These are phyloP conservation scores for Drosophila burlai DNA, from an alignment of 1,140 invertebrate genomes.

Conservation along the genomic window DNA sequence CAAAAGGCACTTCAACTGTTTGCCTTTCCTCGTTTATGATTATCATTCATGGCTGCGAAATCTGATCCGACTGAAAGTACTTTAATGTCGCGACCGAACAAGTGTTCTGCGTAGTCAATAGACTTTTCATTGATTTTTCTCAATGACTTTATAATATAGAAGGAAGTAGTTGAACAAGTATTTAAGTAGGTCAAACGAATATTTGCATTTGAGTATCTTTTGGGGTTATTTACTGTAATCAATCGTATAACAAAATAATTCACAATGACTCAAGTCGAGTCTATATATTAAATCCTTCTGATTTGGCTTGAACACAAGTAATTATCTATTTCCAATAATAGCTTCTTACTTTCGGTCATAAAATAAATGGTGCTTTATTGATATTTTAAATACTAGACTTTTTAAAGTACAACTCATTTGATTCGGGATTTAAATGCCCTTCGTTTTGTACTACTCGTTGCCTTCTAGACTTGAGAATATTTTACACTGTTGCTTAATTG, in stretches of 20 bases:
- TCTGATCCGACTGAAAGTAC: slow-evolving; percentile 32
- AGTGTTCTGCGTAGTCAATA: slow-evolving; percentile 14
- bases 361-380: neutral
- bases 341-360: neutral
- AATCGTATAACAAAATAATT: neutral
- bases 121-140: slow-evolving; percentile 5
- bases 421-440: neutral
- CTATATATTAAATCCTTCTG: too few relatives aligned
- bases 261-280: too few relatives aligned
- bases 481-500: too few relatives aligned
- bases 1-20: slow-evolving; percentile 83
- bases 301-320: too few relatives aligned
- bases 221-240: neutral
- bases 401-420: neutral
- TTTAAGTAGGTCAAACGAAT: neutral
- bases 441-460: neutral
- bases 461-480: neutral
- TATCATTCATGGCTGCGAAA: slow-evolving; percentile 68
- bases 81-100: slow-evolving; percentile 8
- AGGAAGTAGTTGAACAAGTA: neutral
- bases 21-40: slow-evolving; percentile 53
- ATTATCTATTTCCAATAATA: neutral
- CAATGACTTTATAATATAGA: neutral
- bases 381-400: neutral
- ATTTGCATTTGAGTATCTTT: neutral